Base-by-base conservation (phyloP, 2,113 vertebrate species). In the Sebastes schlegelii region DNA sequence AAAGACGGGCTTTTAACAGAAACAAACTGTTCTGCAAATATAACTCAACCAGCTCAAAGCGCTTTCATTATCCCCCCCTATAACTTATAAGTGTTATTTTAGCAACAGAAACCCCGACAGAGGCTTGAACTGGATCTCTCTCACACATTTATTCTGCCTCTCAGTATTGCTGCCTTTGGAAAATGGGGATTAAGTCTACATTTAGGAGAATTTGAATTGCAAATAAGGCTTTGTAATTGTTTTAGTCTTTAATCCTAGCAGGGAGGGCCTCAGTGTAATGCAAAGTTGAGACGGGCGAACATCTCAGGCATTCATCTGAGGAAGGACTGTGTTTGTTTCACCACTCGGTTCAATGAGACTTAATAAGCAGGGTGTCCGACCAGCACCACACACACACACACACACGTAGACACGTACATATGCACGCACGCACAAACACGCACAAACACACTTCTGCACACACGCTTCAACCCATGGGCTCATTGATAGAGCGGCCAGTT, bases 221-320 rank as follows among this genome's bases (percentile, higher is more conserved):
- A 93, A 94, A 92, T 89, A 86, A 78, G 86, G 73, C 91, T 89
- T 89, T 88, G 90, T 91, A 93, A 92, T 91, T 93, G 91, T 94
- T 93, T 92, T 91, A 82, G 86, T 90, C 80, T 92, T 92, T 91
- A 92, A 94, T 93, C 91, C 88, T 61, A 51, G 78, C 87, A 84
- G 80, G 79, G 86, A 84, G 86, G 82, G 83, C 86, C 77, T 84
- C 88, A 68, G 79, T 74, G 84, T 86, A 80, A 87, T 79, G 80
- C 72, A 87, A 80, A 89, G 90, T 88, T 87, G 84, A 92, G 90
- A 90, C 82, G 26, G 85, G 62, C 72, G 67, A 91, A 84, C 84
- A 88, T 89, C 88, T 89, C 82, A 63, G 88, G 77, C 91, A 79
- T 86, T 91, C 88, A 86, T 92, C 85, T 85, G 84, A 88, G 76